Evolutionary conservation across 2,888 invertebrate genomes (phyloP), one percentile per base, ranked within the genome.

Genomic region (Nebria brevicollis): DNA sequence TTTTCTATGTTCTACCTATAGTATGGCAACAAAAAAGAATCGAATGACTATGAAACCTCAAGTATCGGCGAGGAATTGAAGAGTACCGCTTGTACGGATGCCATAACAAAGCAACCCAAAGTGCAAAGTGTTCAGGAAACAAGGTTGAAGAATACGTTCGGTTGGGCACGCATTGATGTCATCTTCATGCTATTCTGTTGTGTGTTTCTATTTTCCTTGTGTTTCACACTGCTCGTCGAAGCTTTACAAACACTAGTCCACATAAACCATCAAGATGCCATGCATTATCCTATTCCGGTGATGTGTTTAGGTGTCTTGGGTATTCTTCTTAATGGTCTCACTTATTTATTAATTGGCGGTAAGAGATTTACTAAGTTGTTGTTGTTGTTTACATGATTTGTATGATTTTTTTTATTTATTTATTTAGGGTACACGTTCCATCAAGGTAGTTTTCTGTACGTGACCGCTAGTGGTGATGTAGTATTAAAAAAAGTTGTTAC

Each of bases 161-260:
- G 97, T 8, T 97, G 97, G 97, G 95, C 96, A 2, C 92, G 97
- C 83, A 95, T 97, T 77, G 96, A 97, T 86, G 94, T 97, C n/a
- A 91, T 97, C 7, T 94, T 95, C 68, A 94, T 95, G 90, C 89
- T 97, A 70, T 93, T 95, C 2, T 95, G 95, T 76, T 95, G 95
- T 88, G 94, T 96, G 66, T 94, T 97, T 84, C 91, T 97, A 83
- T 94, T 94, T 0, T 96, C 97, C 0, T 92, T 97, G 82, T 94
- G 95, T 72, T 95, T 97, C 86, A 95, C 96, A 0, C 89, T 96
- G 72, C 89, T 95, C 5, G 94, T 96, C 5, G 96, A 97, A 89
- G 95, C 96, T 0, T 86, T 96, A 68, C 96, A 96, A 87, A 94
- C 95, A 0, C 91, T 96, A 68, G 91, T 95, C 0, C 96, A 96